Evolutionary conservation across 1,140 invertebrate species (phyloP), one percentile per base, ranked within the genome.

Genomic region (Bombyx mandarina): DNA sequence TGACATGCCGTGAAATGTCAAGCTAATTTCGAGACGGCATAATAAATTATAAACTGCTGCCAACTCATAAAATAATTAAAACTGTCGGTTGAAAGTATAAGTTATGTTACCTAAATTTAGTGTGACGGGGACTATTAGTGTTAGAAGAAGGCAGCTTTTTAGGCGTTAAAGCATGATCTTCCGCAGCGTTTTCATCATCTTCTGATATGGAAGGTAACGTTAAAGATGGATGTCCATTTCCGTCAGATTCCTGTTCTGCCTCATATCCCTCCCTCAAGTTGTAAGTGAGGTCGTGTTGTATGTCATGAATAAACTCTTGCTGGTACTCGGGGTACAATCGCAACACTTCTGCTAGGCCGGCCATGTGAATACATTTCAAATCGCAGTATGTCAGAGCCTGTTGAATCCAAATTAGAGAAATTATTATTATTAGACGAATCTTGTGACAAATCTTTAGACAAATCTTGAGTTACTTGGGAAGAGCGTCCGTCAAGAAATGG

Each of bases 231-330:
- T 92, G 90, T 12, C 94, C 94, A 74, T 95, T 95, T 58, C 92
- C 91, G 58, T 96, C 94, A 5, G 93, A 94, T 67, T 95, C 94
- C 84, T 92, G 90, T 89, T 96, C 95, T 45, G 92, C 94, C 73
- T 96, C 95, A 72, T 96, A 97, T 1, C 96, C 96, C 85, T 99
- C 97, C 26, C 97, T 89, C 22, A 99, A 89, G 84, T 99, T 99
- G 83, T 96, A 98, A 0, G 97, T 98, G 49, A 99, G 90, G 84
- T 99, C 97, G 76, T 98, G 97, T 71, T 97, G 95, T 67, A 99
- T 97, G 74, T 98, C 97, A 61, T 96, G 92, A 35, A 95, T 93
- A 79, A 98, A 98, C 81, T 96, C 92, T 73, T 97, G 94, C 66
- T 97, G 95, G 82, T 97, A 98, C 79, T 98, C 97, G 0, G 97